Evolutionary conservation across 1,140 invertebrate species (phyloP).

Genomic region (Drosophila arizonae): DNA sequence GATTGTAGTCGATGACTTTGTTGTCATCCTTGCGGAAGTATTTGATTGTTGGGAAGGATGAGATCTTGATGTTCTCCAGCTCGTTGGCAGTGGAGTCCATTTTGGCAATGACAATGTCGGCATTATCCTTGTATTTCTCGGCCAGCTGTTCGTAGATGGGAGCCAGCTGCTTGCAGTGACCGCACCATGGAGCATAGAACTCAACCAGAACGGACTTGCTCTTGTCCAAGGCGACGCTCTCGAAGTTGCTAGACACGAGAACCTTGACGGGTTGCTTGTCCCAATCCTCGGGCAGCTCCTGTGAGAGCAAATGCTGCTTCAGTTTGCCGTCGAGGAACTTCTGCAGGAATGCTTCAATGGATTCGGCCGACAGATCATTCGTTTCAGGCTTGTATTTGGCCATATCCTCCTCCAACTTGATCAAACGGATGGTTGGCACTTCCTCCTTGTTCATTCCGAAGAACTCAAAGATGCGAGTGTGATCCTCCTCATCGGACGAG

Average conservation of each 20-base stretch:
- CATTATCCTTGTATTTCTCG: slow-evolving; percentile 92
- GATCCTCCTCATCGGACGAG: slow-evolving; percentile 97
- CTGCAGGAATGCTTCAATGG: slow-evolving; percentile 92
- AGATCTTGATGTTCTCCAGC: slow-evolving; percentile 96
- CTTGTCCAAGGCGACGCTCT: slow-evolving; percentile 94
- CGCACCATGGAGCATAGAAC: slow-evolving; percentile 99
- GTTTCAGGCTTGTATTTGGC: slow-evolving; percentile 97
- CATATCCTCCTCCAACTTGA: slow-evolving; percentile 98
- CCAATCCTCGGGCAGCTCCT: slow-evolving; percentile 99
- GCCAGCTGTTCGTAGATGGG: slow-evolving; percentile 95
- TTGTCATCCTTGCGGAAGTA: slow-evolving; percentile 96
- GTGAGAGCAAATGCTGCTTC: slow-evolving; percentile 96
- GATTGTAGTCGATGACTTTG: slow-evolving; percentile 96
- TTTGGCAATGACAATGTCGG: slow-evolving; percentile 96
- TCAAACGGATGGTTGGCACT: slow-evolving; percentile 95
- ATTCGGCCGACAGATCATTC: slow-evolving; percentile 89
- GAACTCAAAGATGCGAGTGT: slow-evolving; percentile 98
- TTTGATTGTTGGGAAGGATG: slow-evolving; percentile 98
- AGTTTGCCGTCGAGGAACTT: slow-evolving; percentile 95
- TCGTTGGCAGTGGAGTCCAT: slow-evolving; percentile 99
- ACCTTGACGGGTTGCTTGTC: slow-evolving; percentile 97
- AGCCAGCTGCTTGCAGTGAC: slow-evolving; percentile 97
- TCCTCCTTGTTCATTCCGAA: slow-evolving; percentile 98
- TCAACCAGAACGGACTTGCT: slow-evolving; percentile 98
- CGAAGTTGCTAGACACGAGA: slow-evolving; percentile 97